phyloP scores from a whole-genome alignment of 2,888 invertebrate species.

The Agriotes lineatus region DNA sequence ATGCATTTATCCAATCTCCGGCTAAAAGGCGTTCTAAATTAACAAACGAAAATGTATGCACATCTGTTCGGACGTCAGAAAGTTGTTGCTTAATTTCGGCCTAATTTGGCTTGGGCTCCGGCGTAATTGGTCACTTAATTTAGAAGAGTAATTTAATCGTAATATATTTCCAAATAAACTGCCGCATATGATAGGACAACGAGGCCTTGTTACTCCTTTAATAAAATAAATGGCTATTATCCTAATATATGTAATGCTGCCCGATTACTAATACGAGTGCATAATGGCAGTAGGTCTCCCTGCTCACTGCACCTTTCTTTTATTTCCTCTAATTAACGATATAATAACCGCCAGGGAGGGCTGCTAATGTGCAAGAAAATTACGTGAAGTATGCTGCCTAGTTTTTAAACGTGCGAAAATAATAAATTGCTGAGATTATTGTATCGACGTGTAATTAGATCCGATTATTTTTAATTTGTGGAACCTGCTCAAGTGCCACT shows the following conservation, averaged over 20 bases:
- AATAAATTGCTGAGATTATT: constrained; percentile 4
- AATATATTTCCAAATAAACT: constrained; percentile 26
- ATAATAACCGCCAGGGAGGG: neutral
- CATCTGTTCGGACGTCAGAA: constrained; percentile 2
- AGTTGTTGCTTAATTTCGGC: constrained; percentile 10
- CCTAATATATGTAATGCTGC: constrained; percentile 2
- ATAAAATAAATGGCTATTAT: constrained; percentile 19
- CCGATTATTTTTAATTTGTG: constrained; percentile 8
- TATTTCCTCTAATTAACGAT: constrained; percentile 3
- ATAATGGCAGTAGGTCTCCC: neutral
- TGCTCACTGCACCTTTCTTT: neutral
- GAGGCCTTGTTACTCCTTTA: constrained; percentile 26
- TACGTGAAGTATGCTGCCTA: neutral
- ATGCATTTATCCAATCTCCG: neutral
- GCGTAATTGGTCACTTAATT: constrained; percentile 19
- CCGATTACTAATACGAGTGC: constrained; percentile 11
- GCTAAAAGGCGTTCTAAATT: neutral
- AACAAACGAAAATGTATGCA: constrained; percentile 11
- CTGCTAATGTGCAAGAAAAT: neutral
- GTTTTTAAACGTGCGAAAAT: neutral
- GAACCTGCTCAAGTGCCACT: neutral
- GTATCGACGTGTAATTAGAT: constrained; percentile 16
- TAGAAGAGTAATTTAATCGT: constrained; percentile 20
- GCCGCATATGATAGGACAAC: constrained; percentile 25
- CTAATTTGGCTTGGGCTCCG: constrained; percentile 9